Evolutionary conservation across 2,888 invertebrate species (phyloP), one percentile per base, ranked within the genome.

Genomic region (Harpagoxenus sublaevis): DNA sequence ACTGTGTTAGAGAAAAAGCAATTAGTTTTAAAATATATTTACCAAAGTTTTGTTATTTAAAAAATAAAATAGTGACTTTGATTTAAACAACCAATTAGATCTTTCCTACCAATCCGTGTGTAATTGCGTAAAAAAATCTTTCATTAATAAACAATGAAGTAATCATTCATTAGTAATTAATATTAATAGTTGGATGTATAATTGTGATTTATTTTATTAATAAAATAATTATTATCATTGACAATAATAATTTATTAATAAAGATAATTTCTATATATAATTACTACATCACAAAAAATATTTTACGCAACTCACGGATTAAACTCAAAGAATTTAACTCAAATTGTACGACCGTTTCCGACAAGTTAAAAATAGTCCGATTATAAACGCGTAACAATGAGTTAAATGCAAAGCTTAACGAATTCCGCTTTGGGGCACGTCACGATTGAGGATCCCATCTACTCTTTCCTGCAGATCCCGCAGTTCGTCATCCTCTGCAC

Each of bases 391-490:
- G 8, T 70, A 28, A 79, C 48, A 57, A 23, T 0, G 3, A 68
- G n/a, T 66, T n/a, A 79, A 68, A 39, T 35, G 48, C 15, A 57
- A 78, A 28, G 28, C 28, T 10, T 68, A 68, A 57, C 45, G n/a
- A 39, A 65, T 68, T 42, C 10, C 45, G 2, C 35, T n/a, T 12
- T 18, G n/a, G 9, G 77, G 10, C 10, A 65, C 3, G 0, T 70
- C 57, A 60, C 86, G 84, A 31, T 66, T 84, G 12, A 90, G 65
- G 18, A 91, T 89, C 5, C 87, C 89, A 62, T 78, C 73, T 53
- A 90, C 85, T 62, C 86, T 89, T 3, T 89, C 88, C 77, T 91
- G 89, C n/a, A 90, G 77, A 35, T 71, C 85, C 12, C 86, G 86
- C 12, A 89, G 66, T 74, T 90, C 91, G 60, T 91, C 90, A 45